Evolutionary conservation across 2,113 vertebrate genomes (phyloP).

Genomic region (Chiloscyllium plagiosum): DNA sequence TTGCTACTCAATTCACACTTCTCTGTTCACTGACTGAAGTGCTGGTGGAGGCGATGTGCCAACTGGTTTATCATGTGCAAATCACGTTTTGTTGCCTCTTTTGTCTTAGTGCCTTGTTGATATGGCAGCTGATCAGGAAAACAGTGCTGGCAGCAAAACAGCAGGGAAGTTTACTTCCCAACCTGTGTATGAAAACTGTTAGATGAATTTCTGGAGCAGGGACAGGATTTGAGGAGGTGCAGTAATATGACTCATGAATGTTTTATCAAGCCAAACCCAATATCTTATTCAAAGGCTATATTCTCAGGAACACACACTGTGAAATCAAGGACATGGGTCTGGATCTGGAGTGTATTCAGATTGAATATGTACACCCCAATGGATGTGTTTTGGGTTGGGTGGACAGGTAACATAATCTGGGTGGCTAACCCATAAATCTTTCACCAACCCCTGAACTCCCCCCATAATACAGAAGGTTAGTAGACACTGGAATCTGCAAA

Average conservation of each 20-base stretch:
- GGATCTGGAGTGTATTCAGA: not conserved
- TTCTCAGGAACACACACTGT: not conserved
- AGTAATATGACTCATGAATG: not conserved
- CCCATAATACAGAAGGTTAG: too few relatives aligned
- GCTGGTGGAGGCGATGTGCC: not conserved
- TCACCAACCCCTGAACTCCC: too few relatives aligned
- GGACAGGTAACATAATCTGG: too few relatives aligned
- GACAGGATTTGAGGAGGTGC: not conserved
- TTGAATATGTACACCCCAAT: too few relatives aligned
- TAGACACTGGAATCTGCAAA: too few relatives aligned
- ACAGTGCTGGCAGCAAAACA: not conserved
- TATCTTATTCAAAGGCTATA: not conserved
- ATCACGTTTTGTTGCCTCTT: not conserved
- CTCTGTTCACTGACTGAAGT: not conserved
- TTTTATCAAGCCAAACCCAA: not conserved
- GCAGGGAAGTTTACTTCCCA: not conserved
- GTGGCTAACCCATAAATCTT: too few relatives aligned
- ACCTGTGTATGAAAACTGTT: not conserved
- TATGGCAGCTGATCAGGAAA: slow-evolving; percentile 3
- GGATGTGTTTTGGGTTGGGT: too few relatives aligned
- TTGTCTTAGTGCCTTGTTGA: not conserved
- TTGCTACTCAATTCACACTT: not conserved
- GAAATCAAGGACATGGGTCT: not conserved
- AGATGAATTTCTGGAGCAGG: not conserved
- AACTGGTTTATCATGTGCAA: not conserved